Evolutionary conservation across 2,888 invertebrate genomes (phyloP), one percentile per base, ranked within the genome.

Genomic region (Microchrysa polita): DNA sequence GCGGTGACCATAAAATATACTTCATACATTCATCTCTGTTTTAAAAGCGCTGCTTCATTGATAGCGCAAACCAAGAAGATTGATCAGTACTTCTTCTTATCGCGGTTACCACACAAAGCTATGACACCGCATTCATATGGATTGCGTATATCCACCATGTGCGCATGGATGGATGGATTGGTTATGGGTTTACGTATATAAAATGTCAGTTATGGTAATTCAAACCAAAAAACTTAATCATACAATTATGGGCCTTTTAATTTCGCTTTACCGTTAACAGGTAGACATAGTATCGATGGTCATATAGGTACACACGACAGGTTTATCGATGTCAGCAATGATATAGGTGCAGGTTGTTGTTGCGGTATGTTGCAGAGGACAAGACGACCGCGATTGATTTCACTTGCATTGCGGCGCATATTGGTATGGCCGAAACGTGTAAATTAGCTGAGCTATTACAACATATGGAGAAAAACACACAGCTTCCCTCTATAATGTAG

Each of bases 241-340:
- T 57, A 40, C 69, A 34, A 40, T 69, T 69, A 69, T 69, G 69
- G 55, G 57, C 57, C 55, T 57, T 55, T 34, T 69, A 40, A 69
- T 57, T 55, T 69, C 69, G 57, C 42, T 57, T 27, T 42, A 69
- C 34, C 52, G 65, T 44, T 27, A 27, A 42, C 69, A 69, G 42
- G 40, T n/a, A 53, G 53, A n/a, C 44, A 14, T 12, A 23, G n/a
- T n/a, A n/a, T 48, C 5, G 22, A 20, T 12, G 4, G 61, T 5
- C n/a, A n/a, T n/a, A 40, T 61, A 61, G 48, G 48, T n/a, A 12
- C 48, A n/a, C n/a, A n/a, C n/a, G 48, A 48, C 48, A 48, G 48
- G 48, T 48, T 48, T 48, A 48, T 48, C 48, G 48, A 48, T 48
- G 48, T 48, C 48, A 12, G 4, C 48, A n/a, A 4, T 4, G 48